Evolutionary conservation across 2,797 vertebrate species (phyloP).

Genomic region (Halcyon leucocephala): DNA sequence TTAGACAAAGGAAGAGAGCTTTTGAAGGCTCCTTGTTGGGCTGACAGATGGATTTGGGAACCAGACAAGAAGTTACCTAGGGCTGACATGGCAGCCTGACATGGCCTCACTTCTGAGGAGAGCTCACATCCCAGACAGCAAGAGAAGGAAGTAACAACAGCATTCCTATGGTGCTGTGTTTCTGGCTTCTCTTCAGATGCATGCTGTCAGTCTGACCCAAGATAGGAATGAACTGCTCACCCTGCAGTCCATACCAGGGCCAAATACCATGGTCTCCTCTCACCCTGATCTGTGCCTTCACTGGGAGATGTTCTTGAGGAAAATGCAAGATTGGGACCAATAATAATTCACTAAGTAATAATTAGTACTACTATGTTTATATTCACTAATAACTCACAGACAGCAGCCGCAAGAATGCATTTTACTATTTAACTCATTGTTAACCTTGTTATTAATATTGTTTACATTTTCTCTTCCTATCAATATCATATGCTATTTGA

Average conservation of each 20-base stretch:
- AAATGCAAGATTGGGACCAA: background rate
- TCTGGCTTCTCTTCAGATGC: background rate
- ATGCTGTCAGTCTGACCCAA: background rate
- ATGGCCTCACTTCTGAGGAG: background rate
- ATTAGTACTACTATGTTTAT: fast-evolving
- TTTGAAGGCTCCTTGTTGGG: background rate
- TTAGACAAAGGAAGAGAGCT: background rate
- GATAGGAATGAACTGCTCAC: fast-evolving
- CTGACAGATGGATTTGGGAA: background rate
- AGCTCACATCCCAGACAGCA: background rate
- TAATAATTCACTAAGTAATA: background rate
- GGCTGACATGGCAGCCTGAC: background rate
- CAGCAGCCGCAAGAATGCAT: background rate
- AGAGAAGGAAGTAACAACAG: background rate
- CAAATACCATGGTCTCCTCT: background rate
- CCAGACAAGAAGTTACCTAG: background rate
- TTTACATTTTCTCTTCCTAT: background rate
- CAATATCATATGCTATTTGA: background rate
- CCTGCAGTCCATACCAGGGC: fast-evolving
- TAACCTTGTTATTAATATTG: background rate
- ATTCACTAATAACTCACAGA: background rate
- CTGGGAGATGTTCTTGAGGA: background rate
- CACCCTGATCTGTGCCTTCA: background rate
- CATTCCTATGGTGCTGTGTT: fast-evolving
- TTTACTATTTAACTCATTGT: background rate